Evolutionary conservation across 1,140 invertebrate species (phyloP).

Genomic region (Ladona fulva): DNA sequence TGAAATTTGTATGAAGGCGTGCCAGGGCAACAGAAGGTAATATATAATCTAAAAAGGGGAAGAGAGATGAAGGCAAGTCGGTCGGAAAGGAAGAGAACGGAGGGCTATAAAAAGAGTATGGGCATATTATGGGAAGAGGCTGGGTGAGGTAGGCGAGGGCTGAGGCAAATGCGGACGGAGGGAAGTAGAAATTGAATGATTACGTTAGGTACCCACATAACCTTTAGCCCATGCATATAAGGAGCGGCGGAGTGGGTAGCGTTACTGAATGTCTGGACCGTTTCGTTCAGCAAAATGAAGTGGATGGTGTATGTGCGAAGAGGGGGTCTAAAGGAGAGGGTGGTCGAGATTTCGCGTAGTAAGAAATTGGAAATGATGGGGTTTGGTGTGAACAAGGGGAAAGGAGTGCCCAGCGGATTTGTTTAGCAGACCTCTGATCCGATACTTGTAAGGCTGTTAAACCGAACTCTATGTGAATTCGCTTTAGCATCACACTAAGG

Average conservation of each 20-base stretch:
- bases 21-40: background rate
- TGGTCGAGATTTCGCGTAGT: background rate
- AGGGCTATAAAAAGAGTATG: background rate
- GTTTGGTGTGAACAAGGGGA: background rate
- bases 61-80: background rate
- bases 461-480: too few species aligned
- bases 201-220: background rate
- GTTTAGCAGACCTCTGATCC: too few species aligned
- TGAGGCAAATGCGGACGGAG: background rate
- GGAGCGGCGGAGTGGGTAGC: background rate
- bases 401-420: background rate
- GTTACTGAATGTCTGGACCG: background rate
- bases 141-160: background rate
- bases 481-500: too few species aligned
- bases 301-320: background rate
- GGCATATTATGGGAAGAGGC: background rate
- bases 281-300: background rate
- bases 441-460: too few species aligned
- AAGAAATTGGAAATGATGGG: background rate
- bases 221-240: slow-evolving; percentile 1
- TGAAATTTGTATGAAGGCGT: slow-evolving; percentile 6
- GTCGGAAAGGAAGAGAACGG: background rate
- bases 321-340: background rate
- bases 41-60: background rate
- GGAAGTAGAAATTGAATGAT: background rate